Evolutionary conservation across 2,888 invertebrate species (phyloP).

Genomic region (Ophion ventricosus): DNA sequence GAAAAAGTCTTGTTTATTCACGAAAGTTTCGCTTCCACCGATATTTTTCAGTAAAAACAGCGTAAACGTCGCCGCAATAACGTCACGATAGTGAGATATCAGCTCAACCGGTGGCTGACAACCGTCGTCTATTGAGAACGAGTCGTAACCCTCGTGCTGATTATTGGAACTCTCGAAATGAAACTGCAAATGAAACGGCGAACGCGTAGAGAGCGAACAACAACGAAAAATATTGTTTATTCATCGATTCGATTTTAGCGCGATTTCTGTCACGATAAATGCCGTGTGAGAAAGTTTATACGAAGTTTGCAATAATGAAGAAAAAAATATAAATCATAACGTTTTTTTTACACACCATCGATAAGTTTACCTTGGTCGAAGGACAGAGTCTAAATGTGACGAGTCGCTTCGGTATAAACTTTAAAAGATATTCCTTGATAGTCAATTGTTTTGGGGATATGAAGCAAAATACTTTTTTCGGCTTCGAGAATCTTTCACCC

Average conservation of each 20-base stretch:
- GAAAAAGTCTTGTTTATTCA: constrained; percentile 89
- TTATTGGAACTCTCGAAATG: constrained; percentile 86
- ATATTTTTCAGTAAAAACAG: constrained; percentile 96
- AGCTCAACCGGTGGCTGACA: constrained; percentile 94
- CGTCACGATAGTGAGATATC: constrained; percentile 93
- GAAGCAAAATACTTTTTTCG: constrained; percentile 94
- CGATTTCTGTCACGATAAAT: too few relatives aligned
- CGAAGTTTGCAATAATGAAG: not conserved
- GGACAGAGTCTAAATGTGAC: constrained; percentile 96
- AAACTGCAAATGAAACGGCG: constrained; percentile 84
- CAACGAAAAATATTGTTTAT: not conserved
- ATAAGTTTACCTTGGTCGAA: constrained; percentile 91
- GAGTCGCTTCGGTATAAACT: constrained; percentile 95
- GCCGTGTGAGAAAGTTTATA: too few relatives aligned
- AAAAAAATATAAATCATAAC: constrained; percentile 46
- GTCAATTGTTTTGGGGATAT: constrained; percentile 96
- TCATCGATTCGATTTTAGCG: not conserved
- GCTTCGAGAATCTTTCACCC: constrained; percentile 87
- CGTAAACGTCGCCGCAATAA: constrained; percentile 96
- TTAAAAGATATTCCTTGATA: constrained; percentile 95
- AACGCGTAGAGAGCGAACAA: not conserved
- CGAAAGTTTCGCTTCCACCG: constrained; percentile 97
- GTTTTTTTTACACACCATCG: constrained; percentile 62
- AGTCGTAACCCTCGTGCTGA: constrained; percentile 84
- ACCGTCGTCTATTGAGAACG: constrained; percentile 95